phyloP scores from a whole-genome alignment of 2,888 invertebrate genomes.

The Lithophane ornitopus region DNA sequence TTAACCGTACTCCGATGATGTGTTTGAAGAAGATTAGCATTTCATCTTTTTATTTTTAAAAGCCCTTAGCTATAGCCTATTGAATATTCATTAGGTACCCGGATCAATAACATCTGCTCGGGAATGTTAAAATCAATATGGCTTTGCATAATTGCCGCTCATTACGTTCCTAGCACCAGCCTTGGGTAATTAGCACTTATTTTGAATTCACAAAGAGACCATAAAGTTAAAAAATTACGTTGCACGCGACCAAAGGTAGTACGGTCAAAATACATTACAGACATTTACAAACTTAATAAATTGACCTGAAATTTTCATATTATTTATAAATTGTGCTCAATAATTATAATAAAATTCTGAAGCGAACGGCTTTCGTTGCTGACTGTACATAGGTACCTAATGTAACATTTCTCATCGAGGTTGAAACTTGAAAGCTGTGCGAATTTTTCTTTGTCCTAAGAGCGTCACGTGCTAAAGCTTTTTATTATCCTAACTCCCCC shows the following conservation, averaged over 20 bases:
- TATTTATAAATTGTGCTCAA: not conserved
- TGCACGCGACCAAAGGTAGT: constrained; percentile 56
- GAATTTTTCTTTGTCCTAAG: constrained; percentile 82
- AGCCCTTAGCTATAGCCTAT: not conserved
- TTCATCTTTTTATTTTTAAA: constrained; percentile 35
- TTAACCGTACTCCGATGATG: not conserved
- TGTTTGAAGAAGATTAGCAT: constrained; percentile 26
- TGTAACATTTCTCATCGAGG: constrained; percentile 69
- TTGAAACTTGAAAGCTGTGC: constrained; percentile 74
- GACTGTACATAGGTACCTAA: constrained; percentile 19
- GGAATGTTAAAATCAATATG: constrained; percentile 58
- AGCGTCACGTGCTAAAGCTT: constrained; percentile 85
- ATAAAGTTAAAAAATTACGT: constrained; percentile 42
- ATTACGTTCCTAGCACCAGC: constrained; percentile 36
- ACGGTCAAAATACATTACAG: not conserved
- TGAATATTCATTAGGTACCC: constrained; percentile 51
- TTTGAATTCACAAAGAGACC: constrained; percentile 49
- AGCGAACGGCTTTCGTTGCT: not conserved
- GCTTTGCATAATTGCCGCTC: constrained; percentile 52
- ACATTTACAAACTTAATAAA: not conserved
- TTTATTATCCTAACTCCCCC: constrained; percentile 81
- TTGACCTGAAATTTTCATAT: not conserved
- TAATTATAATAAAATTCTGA: not conserved
- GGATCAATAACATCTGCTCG: constrained; percentile 51
- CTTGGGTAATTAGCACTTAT: constrained; percentile 55